Conservation (phyloP, 2,113 vertebrate species). For the Acrocephalus arundinaceus region DNA sequence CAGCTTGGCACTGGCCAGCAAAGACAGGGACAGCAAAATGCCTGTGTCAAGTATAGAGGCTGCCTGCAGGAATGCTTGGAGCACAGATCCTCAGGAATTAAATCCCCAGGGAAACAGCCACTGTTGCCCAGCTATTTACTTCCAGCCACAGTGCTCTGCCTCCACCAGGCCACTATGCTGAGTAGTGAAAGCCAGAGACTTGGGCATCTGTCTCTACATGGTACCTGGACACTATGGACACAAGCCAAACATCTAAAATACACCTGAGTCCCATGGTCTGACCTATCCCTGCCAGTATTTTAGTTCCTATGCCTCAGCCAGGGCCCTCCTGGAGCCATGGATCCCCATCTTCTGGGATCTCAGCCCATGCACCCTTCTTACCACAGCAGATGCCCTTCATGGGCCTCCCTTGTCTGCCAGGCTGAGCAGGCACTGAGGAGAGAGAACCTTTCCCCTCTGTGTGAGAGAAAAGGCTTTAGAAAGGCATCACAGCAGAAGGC, state of each 20-base stretch:
- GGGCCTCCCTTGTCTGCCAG: background rate
- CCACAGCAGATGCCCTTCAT: background rate
- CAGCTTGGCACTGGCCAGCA: rapidly evolving
- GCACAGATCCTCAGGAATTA: background rate
- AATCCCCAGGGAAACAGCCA: background rate
- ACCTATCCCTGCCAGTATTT: background rate
- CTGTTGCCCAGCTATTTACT: background rate
- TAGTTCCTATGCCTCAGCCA: background rate
- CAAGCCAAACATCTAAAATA: background rate
- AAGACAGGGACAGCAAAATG: background rate
- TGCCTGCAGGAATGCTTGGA: background rate
- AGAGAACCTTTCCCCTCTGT: background rate
- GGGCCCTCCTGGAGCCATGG: background rate
- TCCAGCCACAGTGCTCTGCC: background rate
- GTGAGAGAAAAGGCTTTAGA: background rate
- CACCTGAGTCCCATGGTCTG: background rate
- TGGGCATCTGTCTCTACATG: background rate
- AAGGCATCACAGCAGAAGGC: background rate
- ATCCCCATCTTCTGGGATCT: background rate
- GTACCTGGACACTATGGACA: background rate
- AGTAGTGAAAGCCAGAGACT: background rate
- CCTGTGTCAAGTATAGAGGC: background rate
- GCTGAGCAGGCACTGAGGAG: background rate
- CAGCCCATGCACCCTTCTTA: background rate
- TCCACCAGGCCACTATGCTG: background rate